Evolutionary conservation across 2,888 invertebrate species (phyloP).

Genomic region (Dromius quadrimaculatus): DNA sequence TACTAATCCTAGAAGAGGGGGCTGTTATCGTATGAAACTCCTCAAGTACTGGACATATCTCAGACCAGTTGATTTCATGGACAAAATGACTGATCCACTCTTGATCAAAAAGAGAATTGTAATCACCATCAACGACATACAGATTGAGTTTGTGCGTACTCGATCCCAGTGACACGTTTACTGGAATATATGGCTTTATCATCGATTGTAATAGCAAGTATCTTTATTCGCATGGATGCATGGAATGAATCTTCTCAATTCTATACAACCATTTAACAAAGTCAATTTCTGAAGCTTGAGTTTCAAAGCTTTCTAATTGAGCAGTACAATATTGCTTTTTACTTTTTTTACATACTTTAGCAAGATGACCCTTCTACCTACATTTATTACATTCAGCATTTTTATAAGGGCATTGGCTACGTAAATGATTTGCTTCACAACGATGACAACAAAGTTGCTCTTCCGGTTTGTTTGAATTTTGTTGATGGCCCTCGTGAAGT

Average conservation of each 20-base stretch:
- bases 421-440: conserved; percentile 31
- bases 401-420: conserved; percentile 40
- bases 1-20: not conserved
- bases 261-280: conserved; percentile 1
- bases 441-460: conserved; percentile 2
- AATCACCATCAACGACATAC: conserved; percentile 35
- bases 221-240: not conserved
- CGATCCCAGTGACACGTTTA: conserved; percentile 7
- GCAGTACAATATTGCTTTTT: no score
- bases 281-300: not conserved
- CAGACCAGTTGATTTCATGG: not conserved
- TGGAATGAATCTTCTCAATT: conserved; percentile 13
- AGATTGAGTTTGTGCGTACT: conserved; percentile 20
- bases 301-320: not conserved
- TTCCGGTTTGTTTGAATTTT: not conserved
- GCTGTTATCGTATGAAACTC: not conserved
- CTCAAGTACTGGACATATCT: not conserved
- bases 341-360: conserved; percentile 10
- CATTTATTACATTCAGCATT: conserved; percentile 21
- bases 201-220: conserved; percentile 38
- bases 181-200: conserved; percentile 16
- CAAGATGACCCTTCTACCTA: conserved; percentile 36
- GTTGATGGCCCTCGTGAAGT: no score
- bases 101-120: conserved; percentile 36
- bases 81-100: conserved; percentile 40